Evolutionary conservation across 2,797 vertebrate genomes (phyloP).

Genomic region (Discoglossus pictus): DNA sequence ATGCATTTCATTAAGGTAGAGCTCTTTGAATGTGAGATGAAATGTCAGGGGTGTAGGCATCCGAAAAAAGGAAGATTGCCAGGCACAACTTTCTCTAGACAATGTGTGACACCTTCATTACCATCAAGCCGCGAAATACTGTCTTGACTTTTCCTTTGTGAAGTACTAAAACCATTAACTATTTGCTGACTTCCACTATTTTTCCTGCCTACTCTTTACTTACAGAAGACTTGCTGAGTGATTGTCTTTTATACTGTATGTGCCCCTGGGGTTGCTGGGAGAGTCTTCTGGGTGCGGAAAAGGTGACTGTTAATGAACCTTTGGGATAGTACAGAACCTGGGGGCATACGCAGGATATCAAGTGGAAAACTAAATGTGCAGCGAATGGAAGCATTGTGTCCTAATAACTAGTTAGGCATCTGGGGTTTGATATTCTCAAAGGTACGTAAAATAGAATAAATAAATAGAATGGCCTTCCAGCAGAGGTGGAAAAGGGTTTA

Average conservation of each 20-base stretch:
- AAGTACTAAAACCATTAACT: conserved; percentile 91
- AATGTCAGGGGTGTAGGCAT: conserved; percentile 99
- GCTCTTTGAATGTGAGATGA: conserved; percentile 99
- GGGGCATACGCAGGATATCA: neutral
- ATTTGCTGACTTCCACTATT: conserved; percentile 68
- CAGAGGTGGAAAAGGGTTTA: no score
- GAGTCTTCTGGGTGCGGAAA: conserved; percentile 31
- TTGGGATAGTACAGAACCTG: conserved; percentile 18
- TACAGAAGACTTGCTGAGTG: conserved; percentile 30
- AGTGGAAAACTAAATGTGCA: neutral
- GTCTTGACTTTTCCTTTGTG: conserved; percentile 98
- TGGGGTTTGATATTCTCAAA: no score
- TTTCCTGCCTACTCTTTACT: conserved; percentile 27
- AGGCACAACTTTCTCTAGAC: conserved; percentile 99
- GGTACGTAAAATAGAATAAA: no score
- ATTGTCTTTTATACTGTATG: conserved; percentile 4
- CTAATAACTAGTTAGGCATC: no score
- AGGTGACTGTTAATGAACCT: conserved; percentile 26
- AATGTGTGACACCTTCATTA: conserved; percentile 99
- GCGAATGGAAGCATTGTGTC: no score
- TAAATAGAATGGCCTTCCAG: no score
- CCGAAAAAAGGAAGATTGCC: conserved; percentile 99
- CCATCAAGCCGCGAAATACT: conserved; percentile 99
- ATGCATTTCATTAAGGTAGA: conserved; percentile 99
- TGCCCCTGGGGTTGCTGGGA: conserved; percentile 54